Evolutionary conservation across 2,113 vertebrate species (phyloP), one percentile per base, ranked within the genome.

Genomic region (Sterna hirundo): DNA sequence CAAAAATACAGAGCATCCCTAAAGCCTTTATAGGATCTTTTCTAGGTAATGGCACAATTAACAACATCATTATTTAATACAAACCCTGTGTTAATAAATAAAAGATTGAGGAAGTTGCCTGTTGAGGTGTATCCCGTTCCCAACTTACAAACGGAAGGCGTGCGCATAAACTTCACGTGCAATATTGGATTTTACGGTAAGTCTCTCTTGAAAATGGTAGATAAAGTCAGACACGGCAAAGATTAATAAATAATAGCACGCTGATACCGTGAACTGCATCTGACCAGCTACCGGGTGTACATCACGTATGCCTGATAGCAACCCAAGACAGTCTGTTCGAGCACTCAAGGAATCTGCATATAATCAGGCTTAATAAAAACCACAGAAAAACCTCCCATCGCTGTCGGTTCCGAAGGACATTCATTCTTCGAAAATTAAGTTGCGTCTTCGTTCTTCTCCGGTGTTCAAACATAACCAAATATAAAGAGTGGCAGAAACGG

Each of bases 321-420:
- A 89, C 90, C 92, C 86, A 69, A 96, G 90, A 27, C 88, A 93
- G 52, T 68, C 77, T 90, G 89, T 49, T 96, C 20, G 46, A 94
- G 85, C 93, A 62, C 57, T 77, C 51, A 66, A 81, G 86, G 97
- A 97, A 97, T 94, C 91, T 91, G 94, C 87, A 75, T 92, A 88
- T 69, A 86, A 96, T 97, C 97, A 93, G 23, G 38, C 88, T 51
- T 90, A 80, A 81, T 75, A 80, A 91, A 98, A 97, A 95, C 92
- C 95, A 90, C 92, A 94, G 85, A 44, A 15, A 90, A 58, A 27
- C 47, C 88, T 86, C 95, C 86, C 30, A 1, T 30, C 2, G 5
- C 88, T 90, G 64, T 25, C 10, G 19, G 22, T 95, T 95, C 92
- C 94, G 52, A 82, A 81, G 57, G 85, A 94, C 68, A 25, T n/a